A percentile compares a stretch with the other conserved stretches of the same genome.
These are phyloP conservation scores for Cactoblastis cactorum DNA, from an alignment of 2,888 invertebrate species.

Conservation along the genomic window DNA sequence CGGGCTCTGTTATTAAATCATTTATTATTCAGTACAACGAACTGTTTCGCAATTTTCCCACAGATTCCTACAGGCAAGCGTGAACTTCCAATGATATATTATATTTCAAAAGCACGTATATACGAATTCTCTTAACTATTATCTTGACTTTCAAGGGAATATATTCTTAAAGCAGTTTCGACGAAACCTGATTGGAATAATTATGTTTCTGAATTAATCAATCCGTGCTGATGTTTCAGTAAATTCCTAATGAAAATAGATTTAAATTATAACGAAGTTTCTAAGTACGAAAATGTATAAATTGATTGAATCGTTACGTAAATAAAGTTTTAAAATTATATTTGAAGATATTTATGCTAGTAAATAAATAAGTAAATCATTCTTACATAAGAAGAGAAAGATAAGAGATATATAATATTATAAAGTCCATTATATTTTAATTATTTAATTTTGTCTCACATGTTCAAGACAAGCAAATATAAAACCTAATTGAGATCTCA, in stretches of 20 bases:
- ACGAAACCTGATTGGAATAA: slow-evolving; percentile 10
- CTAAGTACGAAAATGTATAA: no score
- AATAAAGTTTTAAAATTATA: no score
- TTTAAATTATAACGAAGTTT: no score
- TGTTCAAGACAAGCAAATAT: no score
- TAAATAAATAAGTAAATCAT: no score
- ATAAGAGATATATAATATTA: no score
- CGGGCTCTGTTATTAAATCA: slow-evolving; percentile 77
- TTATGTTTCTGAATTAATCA: background rate
- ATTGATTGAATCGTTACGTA: no score
- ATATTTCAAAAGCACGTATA: slow-evolving; percentile 32
- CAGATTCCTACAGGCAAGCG: slow-evolving; percentile 40
- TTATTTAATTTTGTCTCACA: no score
- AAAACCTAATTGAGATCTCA: background rate
- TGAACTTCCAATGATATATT: slow-evolving; percentile 38
- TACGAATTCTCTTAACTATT: slow-evolving; percentile 33
- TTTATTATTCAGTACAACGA: slow-evolving; percentile 77
- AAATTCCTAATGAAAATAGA: no score
- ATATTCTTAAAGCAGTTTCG: slow-evolving; percentile 18
- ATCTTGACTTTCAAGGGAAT: slow-evolving; percentile 5
- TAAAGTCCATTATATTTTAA: no score
- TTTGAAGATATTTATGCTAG: no score
- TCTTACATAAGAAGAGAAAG: no score
- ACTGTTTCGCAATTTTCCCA: slow-evolving; percentile 76
- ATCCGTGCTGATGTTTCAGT: background rate